Base-by-base conservation (phyloP, 1,140 invertebrate genomes). In the Phymastichus coffea region DNA sequence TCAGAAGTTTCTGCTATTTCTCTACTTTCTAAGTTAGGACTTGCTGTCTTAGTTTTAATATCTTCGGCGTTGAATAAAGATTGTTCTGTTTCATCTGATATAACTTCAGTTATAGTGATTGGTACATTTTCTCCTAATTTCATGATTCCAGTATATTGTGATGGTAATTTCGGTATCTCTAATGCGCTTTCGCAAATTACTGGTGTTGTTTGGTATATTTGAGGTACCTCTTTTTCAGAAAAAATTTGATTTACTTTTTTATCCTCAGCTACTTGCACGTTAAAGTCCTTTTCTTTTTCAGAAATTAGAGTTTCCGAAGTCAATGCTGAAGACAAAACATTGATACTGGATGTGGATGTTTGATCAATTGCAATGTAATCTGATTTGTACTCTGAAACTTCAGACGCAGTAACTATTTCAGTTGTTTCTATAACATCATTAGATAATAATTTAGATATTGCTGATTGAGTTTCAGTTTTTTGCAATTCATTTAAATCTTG, bases 1-100 rank as follows among this genome's bases (percentile, higher is more conserved):
- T 72, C 62, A 2, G 35, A 63, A 4, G 57, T 57, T 61, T 73
- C 63, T 28, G 72, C 69, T 37, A 66, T 64, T 58, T 74, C 68
- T 61, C 66, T 61, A 26, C 72, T 66, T 8, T 51, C n/a, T 20
- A 74, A 48, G 47, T 63, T 67, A 14, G 65, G n/a, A 15, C 59
- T 43, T 38, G 73, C 72, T 58, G 44, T 66, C 41, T 44, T n/a
- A 7, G 40, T 53, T 10, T 69, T 68, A 44, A 57, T 59, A 4
- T 30, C 44, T 62, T 61, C 37, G 1, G 47, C 6, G 38, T 38
- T 46, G 10, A 33, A 51, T 43, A 70, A 52, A 28, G 35, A 41
- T 20, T 64, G 49, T 66, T 72, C 72, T 3, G 35, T 8, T 61
- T 72, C 71, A 63, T 70, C 65, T 0, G 57, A 65, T 40, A 69